Conservation (phyloP, 2,888 invertebrate genomes). For the Ditula angustiorana region DNA sequence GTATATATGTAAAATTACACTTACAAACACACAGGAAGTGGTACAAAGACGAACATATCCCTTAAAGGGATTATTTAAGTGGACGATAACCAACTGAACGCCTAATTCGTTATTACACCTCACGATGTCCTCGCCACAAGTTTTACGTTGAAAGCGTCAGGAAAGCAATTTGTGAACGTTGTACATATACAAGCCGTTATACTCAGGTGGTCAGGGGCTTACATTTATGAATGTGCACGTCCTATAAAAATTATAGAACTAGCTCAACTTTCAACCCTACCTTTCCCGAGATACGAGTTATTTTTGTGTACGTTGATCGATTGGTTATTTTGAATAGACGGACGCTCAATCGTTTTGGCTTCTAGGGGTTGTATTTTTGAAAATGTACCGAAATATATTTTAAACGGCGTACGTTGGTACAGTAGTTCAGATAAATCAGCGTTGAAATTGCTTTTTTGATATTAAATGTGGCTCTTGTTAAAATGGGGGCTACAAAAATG, state of each 20-base stretch:
- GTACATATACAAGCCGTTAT: constrained; percentile 39
- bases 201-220: constrained; percentile 35
- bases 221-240: constrained; percentile 39
- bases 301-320: constrained; percentile 1
- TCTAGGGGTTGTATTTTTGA: constrained; percentile 18
- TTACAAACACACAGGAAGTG: too few species aligned
- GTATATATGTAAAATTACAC: too few species aligned
- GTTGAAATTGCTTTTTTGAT: neutral
- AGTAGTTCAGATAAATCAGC: neutral
- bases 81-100: too few species aligned
- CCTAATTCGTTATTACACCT: constrained; percentile 7
- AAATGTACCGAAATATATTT: constrained; percentile 11
- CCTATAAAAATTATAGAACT: constrained; percentile 4
- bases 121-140: constrained; percentile 28
- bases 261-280: constrained; percentile 1
- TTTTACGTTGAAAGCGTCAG: constrained; percentile 35
- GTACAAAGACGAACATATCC: too few species aligned
- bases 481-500: too few species aligned
- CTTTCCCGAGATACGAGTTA: neutral
- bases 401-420: neutral
- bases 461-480: neutral
- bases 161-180: constrained; percentile 38
- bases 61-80: too few species aligned
- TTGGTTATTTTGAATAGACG: constrained; percentile 29
- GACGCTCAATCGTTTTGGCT: constrained; percentile 27